Evolutionary conservation across 2,113 vertebrate genomes (phyloP).

Genomic region (Arvicanthis niloticus): DNA sequence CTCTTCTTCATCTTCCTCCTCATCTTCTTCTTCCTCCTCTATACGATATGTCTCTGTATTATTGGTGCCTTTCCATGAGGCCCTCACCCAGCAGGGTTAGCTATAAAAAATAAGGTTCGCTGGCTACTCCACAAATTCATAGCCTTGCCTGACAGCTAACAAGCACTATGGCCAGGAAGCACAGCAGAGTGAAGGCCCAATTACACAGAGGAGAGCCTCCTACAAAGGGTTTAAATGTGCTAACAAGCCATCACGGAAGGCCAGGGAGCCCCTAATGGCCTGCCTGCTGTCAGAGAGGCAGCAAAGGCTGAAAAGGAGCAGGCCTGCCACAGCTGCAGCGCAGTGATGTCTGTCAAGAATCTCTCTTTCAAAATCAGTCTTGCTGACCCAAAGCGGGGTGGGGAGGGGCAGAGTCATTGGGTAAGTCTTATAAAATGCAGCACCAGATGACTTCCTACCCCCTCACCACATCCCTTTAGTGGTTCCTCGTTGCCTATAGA

Average conservation of each 20-base stretch:
- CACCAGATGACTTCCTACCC: not conserved
- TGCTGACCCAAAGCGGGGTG: not conserved
- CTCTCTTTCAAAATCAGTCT: conserved; percentile 39
- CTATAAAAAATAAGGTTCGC: not conserved
- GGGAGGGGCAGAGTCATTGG: not conserved
- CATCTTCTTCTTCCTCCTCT: not conserved
- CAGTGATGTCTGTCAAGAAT: not conserved
- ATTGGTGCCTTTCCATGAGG: not conserved
- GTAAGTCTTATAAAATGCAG: not conserved
- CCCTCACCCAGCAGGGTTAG: not conserved
- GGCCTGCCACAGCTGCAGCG: not conserved
- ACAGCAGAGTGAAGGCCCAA: conserved; percentile 58
- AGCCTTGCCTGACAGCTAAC: conserved; percentile 67
- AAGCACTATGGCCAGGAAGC: conserved; percentile 58
- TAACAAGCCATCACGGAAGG: conserved; percentile 66
- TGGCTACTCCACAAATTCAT: not conserved
- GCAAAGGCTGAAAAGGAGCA: not conserved
- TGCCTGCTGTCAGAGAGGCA: conserved; percentile 66
- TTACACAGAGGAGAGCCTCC: conserved; percentile 64
- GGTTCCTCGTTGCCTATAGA: not conserved
- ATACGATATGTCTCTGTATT: not conserved
- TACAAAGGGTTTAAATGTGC: conserved; percentile 65
- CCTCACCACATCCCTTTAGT: not conserved
- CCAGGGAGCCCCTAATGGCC: conserved; percentile 66
- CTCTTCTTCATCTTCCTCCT: not conserved